Percentiles rank a stretch among this genome's conserved stretches.
Conservation (phyloP, 2,797 vertebrate species). For the Perodicticus potto region DNA sequence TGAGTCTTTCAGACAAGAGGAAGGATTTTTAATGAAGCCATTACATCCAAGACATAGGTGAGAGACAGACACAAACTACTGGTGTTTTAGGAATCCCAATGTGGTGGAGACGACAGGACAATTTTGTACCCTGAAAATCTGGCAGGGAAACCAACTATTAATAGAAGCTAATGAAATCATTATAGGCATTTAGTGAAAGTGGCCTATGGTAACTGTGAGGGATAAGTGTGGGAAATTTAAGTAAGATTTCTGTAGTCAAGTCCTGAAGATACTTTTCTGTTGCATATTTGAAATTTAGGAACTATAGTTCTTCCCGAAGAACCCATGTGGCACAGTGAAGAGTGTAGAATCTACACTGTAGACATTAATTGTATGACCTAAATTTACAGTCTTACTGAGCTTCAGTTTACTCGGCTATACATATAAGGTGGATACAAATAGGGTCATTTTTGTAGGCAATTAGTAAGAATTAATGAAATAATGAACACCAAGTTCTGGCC, state of each 20-base stretch:
- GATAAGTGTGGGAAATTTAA: neutral
- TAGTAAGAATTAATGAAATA: constrained; percentile 38
- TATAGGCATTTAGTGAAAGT: constrained; percentile 5
- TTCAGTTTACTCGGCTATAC: constrained; percentile 31
- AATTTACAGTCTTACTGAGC: constrained; percentile 6
- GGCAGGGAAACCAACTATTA: neutral
- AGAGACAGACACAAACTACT: neutral
- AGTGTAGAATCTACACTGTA: neutral
- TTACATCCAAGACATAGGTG: neutral
- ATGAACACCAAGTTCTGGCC: neutral
- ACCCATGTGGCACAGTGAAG: neutral
- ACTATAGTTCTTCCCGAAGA: neutral
- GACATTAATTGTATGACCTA: neutral
- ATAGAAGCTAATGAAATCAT: neutral
- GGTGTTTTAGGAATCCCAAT: neutral
- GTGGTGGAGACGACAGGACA: neutral
- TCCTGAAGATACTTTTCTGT: neutral
- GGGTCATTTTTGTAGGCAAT: neutral
- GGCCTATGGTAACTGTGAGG: neutral
- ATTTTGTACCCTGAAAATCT: neutral
- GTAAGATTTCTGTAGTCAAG: neutral
- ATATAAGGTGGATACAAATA: constrained; percentile 49
- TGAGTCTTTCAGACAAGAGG: neutral
- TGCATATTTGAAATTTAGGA: constrained; percentile 20
- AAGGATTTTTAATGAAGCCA: neutral